Evolutionary conservation across 2,113 vertebrate genomes (phyloP).

Genomic region (Eulemur rufifrons): DNA sequence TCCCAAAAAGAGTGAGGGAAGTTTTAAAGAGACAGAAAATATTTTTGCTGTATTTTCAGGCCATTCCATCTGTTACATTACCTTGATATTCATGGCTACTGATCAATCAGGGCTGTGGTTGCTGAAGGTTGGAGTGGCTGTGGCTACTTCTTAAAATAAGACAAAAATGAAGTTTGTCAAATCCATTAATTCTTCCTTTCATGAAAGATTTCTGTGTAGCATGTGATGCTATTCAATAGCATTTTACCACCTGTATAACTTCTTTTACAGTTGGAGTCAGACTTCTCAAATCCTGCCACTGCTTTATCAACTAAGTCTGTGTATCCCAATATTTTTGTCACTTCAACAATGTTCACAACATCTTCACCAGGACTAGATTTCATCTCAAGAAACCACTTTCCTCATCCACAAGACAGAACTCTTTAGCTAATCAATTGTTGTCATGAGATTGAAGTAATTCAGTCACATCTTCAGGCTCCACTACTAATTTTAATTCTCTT

Average conservation of each 20-base stretch:
- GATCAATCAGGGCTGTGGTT: not conserved
- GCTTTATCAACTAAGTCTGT: not conserved
- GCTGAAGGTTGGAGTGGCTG: not conserved
- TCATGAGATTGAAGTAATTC: not conserved
- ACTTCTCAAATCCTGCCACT: not conserved
- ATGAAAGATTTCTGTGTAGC: not conserved
- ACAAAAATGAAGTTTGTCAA: not conserved
- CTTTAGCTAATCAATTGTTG: not conserved
- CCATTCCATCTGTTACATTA: too few relatives aligned
- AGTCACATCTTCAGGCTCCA: not conserved
- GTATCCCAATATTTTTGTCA: not conserved
- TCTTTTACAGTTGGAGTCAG: not conserved
- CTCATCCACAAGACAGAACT: not conserved
- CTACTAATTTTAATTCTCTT: not conserved
- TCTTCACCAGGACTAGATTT: not conserved
- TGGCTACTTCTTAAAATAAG: not conserved
- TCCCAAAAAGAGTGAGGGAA: too few relatives aligned
- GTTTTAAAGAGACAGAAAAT: too few relatives aligned
- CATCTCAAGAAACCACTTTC: not conserved
- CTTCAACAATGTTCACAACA: not conserved
- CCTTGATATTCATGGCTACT: not conserved
- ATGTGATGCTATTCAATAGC: not conserved
- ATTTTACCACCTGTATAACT: not conserved
- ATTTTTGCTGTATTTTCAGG: too few relatives aligned
- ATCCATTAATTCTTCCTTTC: not conserved